These are phyloP conservation scores for Lepus oiostolus DNA, from an alignment of 2,797 vertebrate species.

Conservation along the genomic window DNA sequence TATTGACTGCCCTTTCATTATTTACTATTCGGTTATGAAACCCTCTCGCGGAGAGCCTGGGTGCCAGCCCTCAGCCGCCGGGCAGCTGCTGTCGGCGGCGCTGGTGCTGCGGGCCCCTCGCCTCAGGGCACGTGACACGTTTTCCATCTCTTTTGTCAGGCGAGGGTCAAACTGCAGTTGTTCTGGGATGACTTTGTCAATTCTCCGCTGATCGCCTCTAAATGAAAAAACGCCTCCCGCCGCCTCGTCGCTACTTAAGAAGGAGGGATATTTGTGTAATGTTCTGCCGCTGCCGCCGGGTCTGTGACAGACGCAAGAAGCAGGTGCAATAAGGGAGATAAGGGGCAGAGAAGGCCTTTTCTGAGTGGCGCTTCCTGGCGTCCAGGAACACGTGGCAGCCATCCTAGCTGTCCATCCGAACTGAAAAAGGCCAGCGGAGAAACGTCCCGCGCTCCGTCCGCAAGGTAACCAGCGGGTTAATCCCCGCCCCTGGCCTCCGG, in stretches of 20 bases:
- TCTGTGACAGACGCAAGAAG: conserved; percentile 23
- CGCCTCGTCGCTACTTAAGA: not conserved
- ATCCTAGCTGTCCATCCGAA: not conserved
- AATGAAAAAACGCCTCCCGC: conserved; percentile 72
- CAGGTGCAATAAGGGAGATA: not conserved
- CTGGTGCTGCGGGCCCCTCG: not conserved
- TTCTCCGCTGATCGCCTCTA: conserved; percentile 72
- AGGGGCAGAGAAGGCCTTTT: conserved; percentile 29
- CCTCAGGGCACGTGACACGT: conserved; percentile 57
- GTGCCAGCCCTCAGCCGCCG: conserved; percentile 51
- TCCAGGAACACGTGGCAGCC: not conserved
- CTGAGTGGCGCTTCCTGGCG: not conserved
- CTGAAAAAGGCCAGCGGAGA: not conserved
- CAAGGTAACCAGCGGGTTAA: not conserved
- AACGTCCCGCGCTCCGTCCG: fast-evolving
- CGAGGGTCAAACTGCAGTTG: conserved; percentile 78
- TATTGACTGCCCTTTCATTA: conserved; percentile 81
- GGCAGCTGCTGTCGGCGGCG: not conserved
- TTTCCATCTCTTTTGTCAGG: conserved; percentile 70
- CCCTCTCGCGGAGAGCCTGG: conserved; percentile 42
- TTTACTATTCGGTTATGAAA: conserved; percentile 79
- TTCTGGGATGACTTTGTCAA: conserved; percentile 73
- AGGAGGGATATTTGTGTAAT: conserved; percentile 63
- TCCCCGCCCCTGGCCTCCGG: not conserved
- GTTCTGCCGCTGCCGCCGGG: not conserved